Base-by-base conservation (phyloP, 2,888 invertebrate genomes). In the Lycophotia porphyrea region DNA sequence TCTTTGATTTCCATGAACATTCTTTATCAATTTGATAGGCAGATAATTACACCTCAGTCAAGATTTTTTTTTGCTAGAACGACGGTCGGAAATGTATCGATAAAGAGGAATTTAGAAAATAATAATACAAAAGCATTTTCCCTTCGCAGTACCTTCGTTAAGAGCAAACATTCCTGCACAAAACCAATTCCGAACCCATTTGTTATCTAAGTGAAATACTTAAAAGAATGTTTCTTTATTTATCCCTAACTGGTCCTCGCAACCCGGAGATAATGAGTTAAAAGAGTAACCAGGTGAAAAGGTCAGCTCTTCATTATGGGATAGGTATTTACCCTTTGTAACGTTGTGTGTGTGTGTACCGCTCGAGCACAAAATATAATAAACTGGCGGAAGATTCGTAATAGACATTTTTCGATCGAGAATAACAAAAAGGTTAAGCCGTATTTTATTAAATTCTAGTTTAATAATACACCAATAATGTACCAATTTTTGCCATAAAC, bases 251-350 rank as follows among this genome's bases (percentile, higher is more conserved):
- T 36, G 70, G 52, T 58, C 70, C 77, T 47, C 68, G 42, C 64
- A 65, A 70, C 72, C 73, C 66, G 13, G 67, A 76, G 49, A 77
- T 83, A 85, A 77, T 74, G 77, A 81, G 52, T 69, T 76, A 60
- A 71, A 74, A 74, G 82, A 71, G 82, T 74, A 85, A 81, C 82
- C 85, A 81, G 78, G 77, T 81, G 63, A 69, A 83, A 77, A 81
- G 82, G 82, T 81, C 74, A 77, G 71, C 63, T 77, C 77, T 69
- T 74, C 65, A 85, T 76, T 85, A 81, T 47, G 68, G 68, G 68
- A 52, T 47, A n/a, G 34, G 39, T 34, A 39, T 58, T 58, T 61
- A 55, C 71, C 77, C 52, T 70, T 55, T 42, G 39, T 18, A 63
- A 77, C 68, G 49, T 58, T 61, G 18, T 61, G 13, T 71, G 36